Conservation (phyloP, 2,888 invertebrate genomes). For the Stomorhina lunata region DNA sequence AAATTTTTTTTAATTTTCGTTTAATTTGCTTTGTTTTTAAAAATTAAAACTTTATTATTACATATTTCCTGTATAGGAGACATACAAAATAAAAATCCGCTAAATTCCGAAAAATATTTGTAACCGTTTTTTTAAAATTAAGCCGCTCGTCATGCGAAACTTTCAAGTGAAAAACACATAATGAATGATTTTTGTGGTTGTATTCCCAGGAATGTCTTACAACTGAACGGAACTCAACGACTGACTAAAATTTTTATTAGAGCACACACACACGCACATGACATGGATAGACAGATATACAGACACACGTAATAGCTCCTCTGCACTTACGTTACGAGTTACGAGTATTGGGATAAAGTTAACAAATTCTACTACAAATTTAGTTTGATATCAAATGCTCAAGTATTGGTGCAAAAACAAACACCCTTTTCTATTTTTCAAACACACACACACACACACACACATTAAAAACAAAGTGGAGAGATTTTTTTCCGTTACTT, state of each 20-base stretch:
- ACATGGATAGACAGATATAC: too few species aligned
- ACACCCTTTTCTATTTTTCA: conserved; percentile 28
- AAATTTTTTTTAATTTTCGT: neutral
- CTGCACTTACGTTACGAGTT: neutral
- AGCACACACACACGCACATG: neutral
- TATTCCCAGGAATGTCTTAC: conserved; percentile 58
- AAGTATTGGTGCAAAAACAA: conserved; percentile 35
- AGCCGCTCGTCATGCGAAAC: conserved; percentile 55
- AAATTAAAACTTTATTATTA: neutral
- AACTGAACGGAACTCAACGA: conserved; percentile 17
- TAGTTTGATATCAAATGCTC: conserved; percentile 29
- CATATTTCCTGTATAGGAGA: too few species aligned
- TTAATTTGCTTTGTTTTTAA: neutral
- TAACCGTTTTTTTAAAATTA: conserved; percentile 32
- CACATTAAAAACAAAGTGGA: too few species aligned
- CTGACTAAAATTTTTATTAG: neutral
- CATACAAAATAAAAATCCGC: neutral
- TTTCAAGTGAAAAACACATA: conserved; percentile 62
- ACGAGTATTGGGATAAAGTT: conserved; percentile 12
- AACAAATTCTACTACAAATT: conserved; percentile 4
- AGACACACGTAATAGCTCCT: too few species aligned
- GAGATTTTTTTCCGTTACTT: neutral
- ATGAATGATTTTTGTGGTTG: conserved; percentile 63
- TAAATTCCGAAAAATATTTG: neutral
- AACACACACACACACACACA: too few species aligned